These are phyloP conservation scores for Holocentrus rufus DNA, from an alignment of 2,797 vertebrate species.

Conservation along the genomic window DNA sequence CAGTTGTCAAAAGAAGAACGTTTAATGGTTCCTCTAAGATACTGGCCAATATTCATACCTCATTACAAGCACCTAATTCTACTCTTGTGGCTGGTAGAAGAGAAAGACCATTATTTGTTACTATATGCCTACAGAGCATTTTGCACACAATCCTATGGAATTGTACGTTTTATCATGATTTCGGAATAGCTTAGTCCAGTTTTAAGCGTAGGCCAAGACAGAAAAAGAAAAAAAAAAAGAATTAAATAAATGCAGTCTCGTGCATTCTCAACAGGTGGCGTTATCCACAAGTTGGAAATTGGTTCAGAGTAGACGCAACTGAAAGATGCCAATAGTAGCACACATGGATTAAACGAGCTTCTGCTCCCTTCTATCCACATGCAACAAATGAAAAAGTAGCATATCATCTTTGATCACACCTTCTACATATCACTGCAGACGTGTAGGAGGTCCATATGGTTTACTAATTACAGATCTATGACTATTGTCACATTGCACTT, in stretches of 20 bases:
- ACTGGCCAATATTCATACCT: slow-evolving; percentile 70
- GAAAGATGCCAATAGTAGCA: slow-evolving; percentile 68
- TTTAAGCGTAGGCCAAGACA: slow-evolving; percentile 19
- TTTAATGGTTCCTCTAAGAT: slow-evolving; percentile 54
- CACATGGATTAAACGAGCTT: slow-evolving; percentile 59
- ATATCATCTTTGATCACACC: slow-evolving; percentile 58
- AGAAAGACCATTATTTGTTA: slow-evolving; percentile 69
- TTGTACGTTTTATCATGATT: slow-evolving; percentile 73
- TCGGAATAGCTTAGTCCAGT: slow-evolving; percentile 52
- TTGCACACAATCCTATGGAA: slow-evolving; percentile 83
- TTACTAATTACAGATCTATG: slow-evolving; percentile 29
- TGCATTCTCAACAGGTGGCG: slow-evolving; percentile 21
- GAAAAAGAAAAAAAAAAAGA: slow-evolving; percentile 20
- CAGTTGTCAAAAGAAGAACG: slow-evolving; percentile 47
- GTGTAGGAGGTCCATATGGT: slow-evolving; percentile 44
- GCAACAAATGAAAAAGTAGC: slow-evolving; percentile 67
- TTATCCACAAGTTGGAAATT: slow-evolving; percentile 38
- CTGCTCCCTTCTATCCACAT: slow-evolving; percentile 57
- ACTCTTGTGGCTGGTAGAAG: slow-evolving; percentile 55
- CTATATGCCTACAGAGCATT: slow-evolving; percentile 71
- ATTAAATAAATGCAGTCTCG: slow-evolving; percentile 12
- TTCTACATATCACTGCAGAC: slow-evolving; percentile 51
- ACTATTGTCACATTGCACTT: slow-evolving; percentile 74
- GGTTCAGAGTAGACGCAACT: slow-evolving; percentile 32
- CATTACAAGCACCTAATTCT: slow-evolving; percentile 67